Evolutionary conservation across 2,888 invertebrate species (phyloP), one percentile per base, ranked within the genome.

Genomic region (Eremobia ochroleuca): DNA sequence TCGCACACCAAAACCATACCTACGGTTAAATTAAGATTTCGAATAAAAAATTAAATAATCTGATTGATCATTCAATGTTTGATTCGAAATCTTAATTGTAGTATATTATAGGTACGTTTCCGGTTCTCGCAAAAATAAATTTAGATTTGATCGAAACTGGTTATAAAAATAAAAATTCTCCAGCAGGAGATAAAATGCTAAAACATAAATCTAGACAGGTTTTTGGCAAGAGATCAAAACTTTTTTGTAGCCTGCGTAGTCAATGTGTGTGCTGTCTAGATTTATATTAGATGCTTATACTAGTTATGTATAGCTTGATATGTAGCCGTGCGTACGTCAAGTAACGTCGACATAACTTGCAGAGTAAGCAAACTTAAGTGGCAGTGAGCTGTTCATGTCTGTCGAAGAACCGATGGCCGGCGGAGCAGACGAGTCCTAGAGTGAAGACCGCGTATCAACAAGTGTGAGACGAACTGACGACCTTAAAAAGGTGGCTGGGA

Each of bases 201-300:
- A 25, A 81, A 49, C 28, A 46, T 64, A 72, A 73, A 79, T 72
- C 79, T 72, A 31, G 72, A 61, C 87, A 34, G 59, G 81, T 83
- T 72, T 74, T 78, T 82, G 85, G 83, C 85, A 73, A 18, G 1
- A 40, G 2, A 69, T 43, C 86, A 85, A 84, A 49, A 28, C 6
- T 81, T 83, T 73, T 28, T 43, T 75, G 9, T 18, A n/a, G 31
- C 58, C 34, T 70, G 59, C 62, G 37, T 64, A 62, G 25, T n/a
- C n/a, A n/a, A n/a, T n/a, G n/a, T n/a, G n/a, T n/a, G n/a, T n/a
- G n/a, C n/a, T n/a, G n/a, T n/a, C n/a, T n/a, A n/a, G n/a, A n/a
- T n/a, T n/a, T n/a, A n/a, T n/a, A n/a, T n/a, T n/a, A n/a, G n/a
- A n/a, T n/a, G n/a, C n/a, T n/a, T n/a, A n/a, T n/a, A n/a, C n/a